Conservation (phyloP, 2,888 invertebrate species). For the Malthinus flaveolus region DNA sequence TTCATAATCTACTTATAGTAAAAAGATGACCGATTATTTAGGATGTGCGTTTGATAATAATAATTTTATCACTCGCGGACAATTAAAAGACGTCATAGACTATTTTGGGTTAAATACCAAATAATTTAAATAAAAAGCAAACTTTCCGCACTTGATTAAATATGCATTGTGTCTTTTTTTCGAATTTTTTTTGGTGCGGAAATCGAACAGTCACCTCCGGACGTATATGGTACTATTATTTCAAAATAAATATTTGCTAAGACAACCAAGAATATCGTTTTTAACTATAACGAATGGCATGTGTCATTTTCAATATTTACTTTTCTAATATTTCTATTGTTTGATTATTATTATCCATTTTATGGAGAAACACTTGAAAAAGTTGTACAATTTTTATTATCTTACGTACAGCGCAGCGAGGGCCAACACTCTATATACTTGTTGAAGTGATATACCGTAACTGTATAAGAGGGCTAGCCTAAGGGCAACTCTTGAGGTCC, state of each 20-base stretch:
- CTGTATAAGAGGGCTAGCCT: too few species aligned
- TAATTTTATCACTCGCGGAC: too few species aligned
- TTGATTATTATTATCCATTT: not conserved
- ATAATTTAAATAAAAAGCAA: conserved; percentile 16
- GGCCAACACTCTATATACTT: too few species aligned
- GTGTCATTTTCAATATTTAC: conserved; percentile 24
- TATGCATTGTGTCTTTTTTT: conserved; percentile 9
- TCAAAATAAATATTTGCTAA: conserved; percentile 23
- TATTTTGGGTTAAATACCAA: not conserved
- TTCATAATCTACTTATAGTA: too few species aligned
- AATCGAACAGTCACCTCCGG: conserved; percentile 23
- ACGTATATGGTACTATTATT: conserved; percentile 16
- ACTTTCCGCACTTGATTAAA: conserved; percentile 12
- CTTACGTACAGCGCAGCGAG: too few species aligned
- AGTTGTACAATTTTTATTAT: too few species aligned
- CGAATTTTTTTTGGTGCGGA: conserved; percentile 19
- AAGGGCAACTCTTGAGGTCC: too few species aligned
- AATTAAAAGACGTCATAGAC: not conserved
- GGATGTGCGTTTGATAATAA: too few species aligned
- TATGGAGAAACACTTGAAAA: too few species aligned
- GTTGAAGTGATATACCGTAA: too few species aligned
- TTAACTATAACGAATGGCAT: not conserved
- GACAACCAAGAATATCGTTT: conserved; percentile 13
- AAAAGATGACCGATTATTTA: too few species aligned
- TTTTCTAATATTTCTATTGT: conserved; percentile 9